These are phyloP conservation scores for Laothoe populi DNA, from an alignment of 2,888 invertebrate genomes.

Conservation along the genomic window DNA sequence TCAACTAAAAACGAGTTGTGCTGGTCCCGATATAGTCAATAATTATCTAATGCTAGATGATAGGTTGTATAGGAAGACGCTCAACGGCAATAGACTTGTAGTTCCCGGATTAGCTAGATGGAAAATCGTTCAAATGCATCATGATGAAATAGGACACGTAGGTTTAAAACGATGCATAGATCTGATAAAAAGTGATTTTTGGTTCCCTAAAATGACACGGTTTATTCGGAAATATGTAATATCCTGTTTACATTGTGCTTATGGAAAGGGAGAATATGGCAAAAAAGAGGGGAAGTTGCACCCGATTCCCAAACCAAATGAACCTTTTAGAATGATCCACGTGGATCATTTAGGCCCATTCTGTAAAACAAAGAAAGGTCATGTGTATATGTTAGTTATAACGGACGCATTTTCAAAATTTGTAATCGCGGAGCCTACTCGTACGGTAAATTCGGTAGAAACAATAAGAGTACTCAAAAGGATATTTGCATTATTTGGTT, in stretches of 20 bases:
- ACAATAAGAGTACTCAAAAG: conserved; percentile 1
- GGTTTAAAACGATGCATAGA: conserved; percentile 36
- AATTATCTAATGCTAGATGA: neutral
- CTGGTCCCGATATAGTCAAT: neutral
- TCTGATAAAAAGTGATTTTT: neutral
- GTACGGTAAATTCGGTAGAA: neutral
- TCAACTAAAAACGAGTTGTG: neutral
- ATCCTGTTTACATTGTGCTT: neutral
- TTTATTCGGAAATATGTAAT: neutral
- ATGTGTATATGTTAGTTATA: neutral
- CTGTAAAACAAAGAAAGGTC: neutral
- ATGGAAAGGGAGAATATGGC: neutral
- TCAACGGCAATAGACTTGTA: conserved; percentile 41
- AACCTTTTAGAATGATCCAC: neutral
- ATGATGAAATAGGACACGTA: conserved; percentile 52
- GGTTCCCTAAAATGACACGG: neutral
- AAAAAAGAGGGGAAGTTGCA: neutral
- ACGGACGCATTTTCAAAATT: neutral
- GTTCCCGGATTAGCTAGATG: conserved; percentile 47
- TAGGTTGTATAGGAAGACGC: conserved; percentile 22
- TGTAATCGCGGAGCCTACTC: neutral
- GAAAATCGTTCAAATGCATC: conserved; percentile 47
- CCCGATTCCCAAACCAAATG: neutral
- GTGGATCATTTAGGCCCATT: neutral
- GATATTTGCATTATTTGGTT: neutral